Conservation (phyloP, 2,888 invertebrate genomes). For the Mamestra brassicae region DNA sequence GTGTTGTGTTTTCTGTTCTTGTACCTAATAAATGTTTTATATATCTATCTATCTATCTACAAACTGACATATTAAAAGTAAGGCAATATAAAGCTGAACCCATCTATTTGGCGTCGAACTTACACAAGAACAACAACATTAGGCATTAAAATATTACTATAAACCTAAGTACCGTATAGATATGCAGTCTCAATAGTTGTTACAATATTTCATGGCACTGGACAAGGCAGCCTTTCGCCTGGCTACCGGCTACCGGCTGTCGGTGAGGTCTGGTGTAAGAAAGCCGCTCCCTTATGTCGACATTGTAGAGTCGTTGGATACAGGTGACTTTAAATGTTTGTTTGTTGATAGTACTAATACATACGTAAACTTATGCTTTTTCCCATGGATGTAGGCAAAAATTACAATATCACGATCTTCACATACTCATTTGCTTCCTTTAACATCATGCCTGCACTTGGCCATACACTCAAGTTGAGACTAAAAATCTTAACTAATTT, state of each 20-base stretch:
- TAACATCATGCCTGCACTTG: no score
- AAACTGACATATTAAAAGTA: no score
- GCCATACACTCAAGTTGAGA: no score
- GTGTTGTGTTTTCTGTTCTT: no score
- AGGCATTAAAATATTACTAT: slow-evolving; percentile 8
- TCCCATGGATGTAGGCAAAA: no score
- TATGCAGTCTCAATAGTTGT: slow-evolving; percentile 12
- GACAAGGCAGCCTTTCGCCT: slow-evolving; percentile 49
- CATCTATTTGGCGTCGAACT: background rate
- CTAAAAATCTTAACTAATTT: no score
- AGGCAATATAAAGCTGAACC: no score
- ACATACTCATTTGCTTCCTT: no score
- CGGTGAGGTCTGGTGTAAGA: slow-evolving; percentile 9
- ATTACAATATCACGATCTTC: no score
- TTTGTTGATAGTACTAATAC: background rate
- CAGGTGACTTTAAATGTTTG: background rate
- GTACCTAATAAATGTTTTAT: no score
- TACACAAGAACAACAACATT: slow-evolving; percentile 27
- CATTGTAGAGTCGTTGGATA: slow-evolving; percentile 16
- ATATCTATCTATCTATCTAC: no score
- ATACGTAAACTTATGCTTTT: no score
- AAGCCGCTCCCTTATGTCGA: slow-evolving; percentile 47
- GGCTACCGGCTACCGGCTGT: slow-evolving; percentile 4
- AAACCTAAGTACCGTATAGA: slow-evolving; percentile 8
- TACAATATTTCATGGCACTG: slow-evolving; percentile 39